A percentile compares a stretch with the other conserved stretches of the same genome.
Evolutionary conservation across 2,888 invertebrate species (phyloP).

Genomic region (Pristionchus arcanus): DNA sequence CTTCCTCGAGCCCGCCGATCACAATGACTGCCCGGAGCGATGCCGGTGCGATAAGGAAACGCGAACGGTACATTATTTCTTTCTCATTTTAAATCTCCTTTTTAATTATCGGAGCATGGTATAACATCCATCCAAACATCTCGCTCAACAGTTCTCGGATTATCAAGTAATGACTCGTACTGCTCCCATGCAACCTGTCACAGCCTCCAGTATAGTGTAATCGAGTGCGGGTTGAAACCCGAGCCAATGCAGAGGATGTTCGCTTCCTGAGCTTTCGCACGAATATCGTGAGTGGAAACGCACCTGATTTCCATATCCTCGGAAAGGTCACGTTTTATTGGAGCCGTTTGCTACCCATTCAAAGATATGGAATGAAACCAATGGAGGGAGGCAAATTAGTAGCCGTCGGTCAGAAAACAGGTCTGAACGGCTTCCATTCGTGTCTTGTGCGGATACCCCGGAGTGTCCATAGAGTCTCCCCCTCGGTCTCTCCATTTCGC

Average conservation of each 20-base stretch:
- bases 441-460: background rate
- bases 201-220: background rate
- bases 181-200: background rate
- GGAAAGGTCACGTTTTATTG: background rate
- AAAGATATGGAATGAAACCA: too few species aligned
- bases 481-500: background rate
- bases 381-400: background rate
- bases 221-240: background rate
- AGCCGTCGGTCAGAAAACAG: background rate
- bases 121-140: too few species aligned
- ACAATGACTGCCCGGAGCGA: conserved; percentile 22
- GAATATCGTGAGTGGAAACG: background rate
- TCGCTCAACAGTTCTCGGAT: background rate
- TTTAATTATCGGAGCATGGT: too few species aligned
- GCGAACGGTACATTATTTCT: background rate
- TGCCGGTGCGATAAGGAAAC: background rate
- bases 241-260: background rate
- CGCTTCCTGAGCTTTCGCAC: background rate
- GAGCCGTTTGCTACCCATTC: background rate
- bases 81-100: background rate
- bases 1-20: conserved; percentile 7
- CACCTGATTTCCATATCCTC: background rate
- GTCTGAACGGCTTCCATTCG: conserved; percentile 25
- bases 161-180: background rate
- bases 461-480: background rate